Percentiles rank a stretch among this genome's conserved stretches.
These are phyloP conservation scores for Lagria hirta DNA, from an alignment of 2,888 invertebrate species.

Conservation along the genomic window DNA sequence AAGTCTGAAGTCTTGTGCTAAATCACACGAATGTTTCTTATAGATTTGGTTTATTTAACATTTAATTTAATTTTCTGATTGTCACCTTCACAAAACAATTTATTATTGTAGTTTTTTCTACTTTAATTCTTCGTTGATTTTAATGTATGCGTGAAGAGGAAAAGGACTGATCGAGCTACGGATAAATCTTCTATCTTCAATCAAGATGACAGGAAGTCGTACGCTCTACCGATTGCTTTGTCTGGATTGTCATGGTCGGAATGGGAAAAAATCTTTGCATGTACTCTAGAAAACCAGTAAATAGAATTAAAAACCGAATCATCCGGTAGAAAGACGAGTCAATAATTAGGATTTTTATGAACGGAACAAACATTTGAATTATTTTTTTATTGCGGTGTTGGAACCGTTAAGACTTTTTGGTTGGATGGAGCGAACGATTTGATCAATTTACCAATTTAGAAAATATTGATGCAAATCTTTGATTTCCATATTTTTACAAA, in stretches of 20 bases:
- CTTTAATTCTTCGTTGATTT: too few species aligned
- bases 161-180: conserved; percentile 29
- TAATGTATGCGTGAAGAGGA: conserved; percentile 3
- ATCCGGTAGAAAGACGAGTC: conserved; percentile 18
- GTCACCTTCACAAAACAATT: too few species aligned
- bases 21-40: too few species aligned
- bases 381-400: conserved; percentile 5
- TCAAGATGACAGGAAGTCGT: conserved; percentile 39
- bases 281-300: conserved; percentile 10
- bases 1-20: too few species aligned
- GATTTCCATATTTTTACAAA: too few species aligned
- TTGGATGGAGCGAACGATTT: too few species aligned
- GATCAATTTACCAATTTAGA: too few species aligned
- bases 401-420: conserved; percentile 11
- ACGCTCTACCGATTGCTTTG: conserved; percentile 38
- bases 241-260: conserved; percentile 24
- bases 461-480: too few species aligned
- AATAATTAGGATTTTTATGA: conserved; percentile 16
- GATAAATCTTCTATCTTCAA: conserved; percentile 37
- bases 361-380: conserved; percentile 10
- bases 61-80: too few species aligned
- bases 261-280: conserved; percentile 12
- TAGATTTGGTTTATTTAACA: too few species aligned
- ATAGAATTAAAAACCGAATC: conserved; percentile 20
- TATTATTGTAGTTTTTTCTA: too few species aligned